phyloP scores from a whole-genome alignment of 2,797 vertebrate species.

The Otolemur crassicaudatus region DNA sequence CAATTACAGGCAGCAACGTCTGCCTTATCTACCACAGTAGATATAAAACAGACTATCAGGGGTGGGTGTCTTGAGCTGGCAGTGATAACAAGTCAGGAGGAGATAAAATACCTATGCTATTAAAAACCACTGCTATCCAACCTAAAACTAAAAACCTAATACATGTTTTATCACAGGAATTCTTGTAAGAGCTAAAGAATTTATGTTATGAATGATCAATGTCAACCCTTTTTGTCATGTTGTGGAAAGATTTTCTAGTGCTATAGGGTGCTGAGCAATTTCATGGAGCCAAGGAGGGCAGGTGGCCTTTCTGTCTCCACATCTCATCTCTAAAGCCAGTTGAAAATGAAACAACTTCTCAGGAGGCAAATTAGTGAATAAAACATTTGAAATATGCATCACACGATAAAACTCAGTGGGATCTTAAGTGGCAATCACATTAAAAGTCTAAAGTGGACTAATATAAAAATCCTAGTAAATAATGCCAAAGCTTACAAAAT shows the following conservation, averaged over 20 bases:
- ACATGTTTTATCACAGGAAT: background rate
- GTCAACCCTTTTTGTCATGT: background rate
- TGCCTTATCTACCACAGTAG: background rate
- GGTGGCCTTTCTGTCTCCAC: background rate
- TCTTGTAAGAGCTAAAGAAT: background rate
- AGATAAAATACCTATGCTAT: background rate
- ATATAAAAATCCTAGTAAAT: conserved; percentile 48
- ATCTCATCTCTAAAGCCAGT: background rate
- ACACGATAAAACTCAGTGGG: conserved; percentile 6
- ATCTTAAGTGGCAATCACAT: conserved; percentile 25
- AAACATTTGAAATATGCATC: conserved; percentile 48
- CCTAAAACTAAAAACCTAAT: conserved; percentile 38
- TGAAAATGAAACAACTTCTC: conserved; percentile 50
- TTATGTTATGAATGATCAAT: background rate
- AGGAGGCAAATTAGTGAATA: conserved; percentile 44
- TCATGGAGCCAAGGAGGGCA: background rate
- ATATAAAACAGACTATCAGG: background rate
- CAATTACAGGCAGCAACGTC: background rate
- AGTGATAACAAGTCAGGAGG: background rate
- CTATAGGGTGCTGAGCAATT: background rate
- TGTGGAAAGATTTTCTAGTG: background rate
- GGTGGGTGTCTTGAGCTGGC: background rate
- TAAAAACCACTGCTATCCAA: background rate
- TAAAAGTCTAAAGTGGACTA: conserved; percentile 24
- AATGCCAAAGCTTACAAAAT: conserved; percentile 1